A percentile compares a stretch with the other conserved stretches of the same genome.
phyloP scores from a whole-genome alignment of 2,797 vertebrate species.

The Anabas testudineus region DNA sequence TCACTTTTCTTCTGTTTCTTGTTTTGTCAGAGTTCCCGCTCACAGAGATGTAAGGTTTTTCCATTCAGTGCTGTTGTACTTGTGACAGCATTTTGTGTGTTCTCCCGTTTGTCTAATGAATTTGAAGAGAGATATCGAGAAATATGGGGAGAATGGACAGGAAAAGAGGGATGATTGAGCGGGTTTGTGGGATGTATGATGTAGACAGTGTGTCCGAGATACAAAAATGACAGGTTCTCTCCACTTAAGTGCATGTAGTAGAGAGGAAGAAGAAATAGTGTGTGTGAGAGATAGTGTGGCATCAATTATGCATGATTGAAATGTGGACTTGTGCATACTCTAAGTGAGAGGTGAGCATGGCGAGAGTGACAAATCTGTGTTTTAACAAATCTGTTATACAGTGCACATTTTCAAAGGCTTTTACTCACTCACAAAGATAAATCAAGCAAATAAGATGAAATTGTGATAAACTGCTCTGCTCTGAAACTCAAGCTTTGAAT shows the following conservation, averaged over 20 bases:
- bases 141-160: constrained; percentile 2
- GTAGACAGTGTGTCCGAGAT: neutral
- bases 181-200: neutral
- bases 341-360: constrained; percentile 31
- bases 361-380: constrained; percentile 15
- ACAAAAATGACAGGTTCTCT: neutral
- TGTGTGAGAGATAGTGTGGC: neutral
- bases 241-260: neutral
- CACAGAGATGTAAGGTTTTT: neutral
- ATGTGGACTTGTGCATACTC: constrained; percentile 29
- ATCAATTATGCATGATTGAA: constrained; percentile 49
- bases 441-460: constrained; percentile 9
- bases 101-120: constrained; percentile 37
- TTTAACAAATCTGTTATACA: constrained; percentile 34
- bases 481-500: neutral
- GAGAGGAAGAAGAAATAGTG: neutral
- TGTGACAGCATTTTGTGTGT: constrained; percentile 32
- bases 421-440: constrained; percentile 10
- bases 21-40: constrained; percentile 44
- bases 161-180: neutral
- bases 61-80: constrained; percentile 23
- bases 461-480: neutral
- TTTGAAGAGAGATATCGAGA: constrained; percentile 18
- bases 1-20: constrained; percentile 32
- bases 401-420: constrained; percentile 12